Conservation (phyloP, 2,888 invertebrate species). For the Lasioglossum pauxillum region DNA sequence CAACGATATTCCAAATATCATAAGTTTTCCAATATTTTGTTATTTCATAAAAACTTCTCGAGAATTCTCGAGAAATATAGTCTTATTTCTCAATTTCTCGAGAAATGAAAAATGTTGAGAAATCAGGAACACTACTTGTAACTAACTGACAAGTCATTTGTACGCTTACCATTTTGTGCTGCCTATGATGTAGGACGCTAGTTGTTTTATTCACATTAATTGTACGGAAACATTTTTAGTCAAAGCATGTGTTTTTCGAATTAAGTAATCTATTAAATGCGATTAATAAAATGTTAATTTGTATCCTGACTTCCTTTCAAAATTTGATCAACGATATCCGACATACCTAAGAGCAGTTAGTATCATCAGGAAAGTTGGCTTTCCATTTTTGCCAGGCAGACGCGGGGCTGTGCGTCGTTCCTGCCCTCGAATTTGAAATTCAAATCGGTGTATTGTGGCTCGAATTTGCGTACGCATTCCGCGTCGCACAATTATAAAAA, state of each 20-base stretch:
- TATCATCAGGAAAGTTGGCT: background rate
- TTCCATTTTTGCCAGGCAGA: background rate
- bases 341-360: background rate
- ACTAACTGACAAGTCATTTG: too few species aligned
- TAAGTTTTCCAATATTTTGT: too few species aligned
- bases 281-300: background rate
- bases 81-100: too few species aligned
- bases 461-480: constrained; percentile 48
- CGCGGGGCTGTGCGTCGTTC: background rate
- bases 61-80: too few species aligned
- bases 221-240: background rate
- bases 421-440: constrained; percentile 59
- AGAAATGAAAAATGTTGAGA: too few species aligned
- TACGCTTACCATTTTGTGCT: too few species aligned
- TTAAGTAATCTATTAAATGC: background rate
- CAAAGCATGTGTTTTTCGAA: background rate
- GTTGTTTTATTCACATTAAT: background rate
- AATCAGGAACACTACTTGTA: too few species aligned
- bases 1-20: too few species aligned
- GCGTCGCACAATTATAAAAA: constrained; percentile 63
- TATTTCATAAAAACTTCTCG: too few species aligned
- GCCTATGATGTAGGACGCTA: too few species aligned
- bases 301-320: background rate
- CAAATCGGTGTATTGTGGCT: constrained; percentile 60
- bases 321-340: background rate